Conservation (phyloP, 1,140 invertebrate genomes). For the Drosophila punjabiensis region DNA sequence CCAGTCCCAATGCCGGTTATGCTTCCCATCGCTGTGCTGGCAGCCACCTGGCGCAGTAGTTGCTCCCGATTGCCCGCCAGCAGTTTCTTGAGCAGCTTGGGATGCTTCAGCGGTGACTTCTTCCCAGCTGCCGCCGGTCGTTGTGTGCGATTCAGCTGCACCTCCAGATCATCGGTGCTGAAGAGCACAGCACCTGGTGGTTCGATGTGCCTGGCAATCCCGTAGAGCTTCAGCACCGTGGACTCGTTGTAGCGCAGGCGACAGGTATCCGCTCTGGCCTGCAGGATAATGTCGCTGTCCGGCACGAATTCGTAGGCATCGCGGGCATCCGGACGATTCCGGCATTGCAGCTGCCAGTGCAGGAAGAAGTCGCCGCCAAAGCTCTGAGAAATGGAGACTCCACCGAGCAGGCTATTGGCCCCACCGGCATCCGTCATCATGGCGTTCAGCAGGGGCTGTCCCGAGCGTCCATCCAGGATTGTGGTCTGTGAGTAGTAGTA, state of each 20-base stretch:
- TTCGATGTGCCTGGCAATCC: conserved; percentile 89
- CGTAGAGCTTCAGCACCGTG: conserved; percentile 89
- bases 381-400: conserved; percentile 81
- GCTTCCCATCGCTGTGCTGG: neutral
- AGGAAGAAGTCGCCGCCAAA: conserved; percentile 84
- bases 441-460: conserved; percentile 87
- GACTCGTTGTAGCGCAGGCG: conserved; percentile 90
- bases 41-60: conserved; percentile 63
- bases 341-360: conserved; percentile 84
- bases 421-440: conserved; percentile 90
- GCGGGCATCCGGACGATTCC: conserved; percentile 86
- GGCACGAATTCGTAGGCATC: conserved; percentile 88
- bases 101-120: conserved; percentile 81
- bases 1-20: neutral
- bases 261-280: conserved; percentile 90
- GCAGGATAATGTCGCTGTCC: conserved; percentile 88
- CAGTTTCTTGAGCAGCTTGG: conserved; percentile 82
- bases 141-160: conserved; percentile 80
- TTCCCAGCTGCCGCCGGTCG: conserved; percentile 57
- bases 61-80: conserved; percentile 72
- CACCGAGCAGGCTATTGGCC: conserved; percentile 86
- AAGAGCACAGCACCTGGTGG: conserved; percentile 90
- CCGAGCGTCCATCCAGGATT: conserved; percentile 90
- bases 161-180: conserved; percentile 86
- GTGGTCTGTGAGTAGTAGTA: conserved; percentile 92